Conservation (phyloP, 2,888 invertebrate species). For the Oxyscelio sp. region DNA sequence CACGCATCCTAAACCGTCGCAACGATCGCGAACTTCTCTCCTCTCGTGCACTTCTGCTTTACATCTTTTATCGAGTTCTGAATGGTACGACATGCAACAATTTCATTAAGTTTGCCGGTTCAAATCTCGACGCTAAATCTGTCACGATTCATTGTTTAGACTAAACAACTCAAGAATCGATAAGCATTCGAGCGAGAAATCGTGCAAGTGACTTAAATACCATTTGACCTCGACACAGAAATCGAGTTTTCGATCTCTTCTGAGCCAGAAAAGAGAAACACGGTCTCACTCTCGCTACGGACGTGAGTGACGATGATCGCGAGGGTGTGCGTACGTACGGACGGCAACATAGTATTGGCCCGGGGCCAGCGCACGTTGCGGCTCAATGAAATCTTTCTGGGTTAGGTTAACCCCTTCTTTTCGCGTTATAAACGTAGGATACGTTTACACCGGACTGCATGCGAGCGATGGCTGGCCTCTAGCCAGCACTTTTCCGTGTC, state of each 20-base stretch:
- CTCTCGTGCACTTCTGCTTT: conserved; percentile 29
- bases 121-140: background rate
- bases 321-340: conserved; percentile 79
- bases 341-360: conserved; percentile 84
- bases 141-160: conserved; percentile 6
- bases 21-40: conserved; percentile 53
- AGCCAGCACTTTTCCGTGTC: conserved; percentile 77
- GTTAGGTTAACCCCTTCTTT: conserved; percentile 85
- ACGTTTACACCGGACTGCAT: conserved; percentile 82
- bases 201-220: conserved; percentile 41
- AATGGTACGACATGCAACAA: conserved; percentile 42
- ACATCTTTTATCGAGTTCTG: conserved; percentile 44
- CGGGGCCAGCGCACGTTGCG: conserved; percentile 84
- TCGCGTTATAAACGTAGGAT: conserved; percentile 83
- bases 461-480: conserved; percentile 80
- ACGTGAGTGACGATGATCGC: conserved; percentile 78
- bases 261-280: conserved; percentile 55
- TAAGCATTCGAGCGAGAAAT: conserved; percentile 33
- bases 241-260: conserved; percentile 67
- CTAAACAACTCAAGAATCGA: conserved; percentile 13
- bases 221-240: conserved; percentile 73
- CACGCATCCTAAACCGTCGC: conserved; percentile 35
- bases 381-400: conserved; percentile 88
- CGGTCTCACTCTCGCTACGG: conserved; percentile 55
- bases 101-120: conserved; percentile 35